Conservation (phyloP, 2,797 vertebrate species). For the Lithobates pipiens region DNA sequence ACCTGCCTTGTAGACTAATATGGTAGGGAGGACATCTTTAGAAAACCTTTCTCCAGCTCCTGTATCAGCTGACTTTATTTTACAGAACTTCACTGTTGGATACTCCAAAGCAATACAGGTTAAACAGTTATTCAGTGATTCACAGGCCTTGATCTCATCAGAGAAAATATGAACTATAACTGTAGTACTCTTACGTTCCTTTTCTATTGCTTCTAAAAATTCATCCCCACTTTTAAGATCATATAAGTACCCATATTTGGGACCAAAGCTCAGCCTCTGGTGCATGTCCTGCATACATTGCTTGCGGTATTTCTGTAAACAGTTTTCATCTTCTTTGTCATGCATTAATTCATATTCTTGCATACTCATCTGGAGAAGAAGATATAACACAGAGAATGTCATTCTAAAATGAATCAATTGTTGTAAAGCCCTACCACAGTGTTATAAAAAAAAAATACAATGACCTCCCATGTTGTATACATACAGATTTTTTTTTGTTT, state of each 20-base stretch:
- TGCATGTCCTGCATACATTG: conserved; percentile 98
- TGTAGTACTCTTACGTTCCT: conserved; percentile 88
- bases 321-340: conserved; percentile 88
- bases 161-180: conserved; percentile 94
- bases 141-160: conserved; percentile 85
- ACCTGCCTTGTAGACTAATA: conserved; percentile 94
- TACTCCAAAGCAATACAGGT: conserved; percentile 88
- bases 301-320: conserved; percentile 90
- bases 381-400: background rate
- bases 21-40: conserved; percentile 85
- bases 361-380: conserved; percentile 87
- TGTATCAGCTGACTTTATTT: conserved; percentile 87
- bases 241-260: conserved; percentile 85
- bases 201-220: conserved; percentile 90
- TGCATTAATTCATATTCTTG: conserved; percentile 94
- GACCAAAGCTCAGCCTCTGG: conserved; percentile 92
- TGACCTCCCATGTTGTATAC: too few relatives aligned
- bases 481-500: too few relatives aligned
- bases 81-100: conserved; percentile 92
- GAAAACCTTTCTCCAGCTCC: conserved; percentile 92
- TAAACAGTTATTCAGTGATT: conserved; percentile 88
- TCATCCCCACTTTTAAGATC: conserved; percentile 89
- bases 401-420: background rate
- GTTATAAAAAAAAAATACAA: too few relatives aligned
- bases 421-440: too few relatives aligned